Evolutionary conservation across 2,113 vertebrate genomes (phyloP), one percentile per base, ranked within the genome.

Genomic region (Perca fluviatilis): DNA sequence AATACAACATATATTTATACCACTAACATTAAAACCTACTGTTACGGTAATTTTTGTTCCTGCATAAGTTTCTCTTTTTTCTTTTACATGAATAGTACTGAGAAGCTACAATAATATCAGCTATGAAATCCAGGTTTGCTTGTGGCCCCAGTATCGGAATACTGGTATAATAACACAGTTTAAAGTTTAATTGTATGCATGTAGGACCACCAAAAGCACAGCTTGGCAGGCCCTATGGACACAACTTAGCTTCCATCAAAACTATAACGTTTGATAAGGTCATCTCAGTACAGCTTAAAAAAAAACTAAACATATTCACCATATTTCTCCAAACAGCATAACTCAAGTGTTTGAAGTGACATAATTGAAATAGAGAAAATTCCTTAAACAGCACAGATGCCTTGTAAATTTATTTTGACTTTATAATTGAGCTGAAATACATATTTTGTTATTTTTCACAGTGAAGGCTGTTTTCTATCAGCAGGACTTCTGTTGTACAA

Each of bases 1-100:
- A 16, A 18, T 3, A 16, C 36, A 60, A 71, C 46, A 25, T n/a
- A 43, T n/a, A 65, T 63, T 76, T 70, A 47, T 60, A 56, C 11
- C 23, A 46, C 40, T 11, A 30, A 81, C 57, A 63, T 73, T 58
- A 57, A 76, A 46, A 33, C 6, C 23, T 43, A 40, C 21, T 58
- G 67, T 9, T 25, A 27, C 12, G 51, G 30, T 25, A 12, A 18
- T 68, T 18, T 18, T 19, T 74, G 2, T 63, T 67, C 54, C 23
- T 3, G 11, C 23, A 27, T n/a, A 36, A 11, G 15, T 23, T 60
- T 30, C 4, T 30, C 3, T 27, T 1, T 51, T 18, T 50, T 30
- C 14, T 65, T 23, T 11, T 18, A 36, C 36, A 19, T 66, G 25
- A 65, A 49, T 13, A 18, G 63, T 18, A 49, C 23, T 5, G 2